phyloP scores from a whole-genome alignment of 2,113 vertebrate genomes.

The Regulus satrapa region DNA sequence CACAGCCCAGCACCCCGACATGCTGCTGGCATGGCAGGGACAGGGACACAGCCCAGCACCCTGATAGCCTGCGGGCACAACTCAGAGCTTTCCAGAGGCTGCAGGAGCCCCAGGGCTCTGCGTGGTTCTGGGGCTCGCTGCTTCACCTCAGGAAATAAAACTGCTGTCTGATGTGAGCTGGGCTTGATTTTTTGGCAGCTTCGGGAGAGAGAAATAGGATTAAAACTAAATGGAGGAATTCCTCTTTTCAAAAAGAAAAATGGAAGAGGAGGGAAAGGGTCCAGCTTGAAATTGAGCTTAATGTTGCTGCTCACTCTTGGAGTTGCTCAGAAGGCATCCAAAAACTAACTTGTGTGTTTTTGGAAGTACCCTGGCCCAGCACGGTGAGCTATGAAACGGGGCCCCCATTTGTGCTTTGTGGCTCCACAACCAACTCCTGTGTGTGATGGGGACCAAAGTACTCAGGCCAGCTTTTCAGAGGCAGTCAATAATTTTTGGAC shows the following conservation, averaged over 20 bases:
- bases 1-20: background rate
- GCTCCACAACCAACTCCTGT: background rate
- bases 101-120: background rate
- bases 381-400: rapidly evolving
- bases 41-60: background rate
- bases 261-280: background rate
- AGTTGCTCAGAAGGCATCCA: background rate
- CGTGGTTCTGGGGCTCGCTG: background rate
- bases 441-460: background rate
- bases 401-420: background rate
- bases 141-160: background rate
- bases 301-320: background rate
- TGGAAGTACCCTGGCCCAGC: background rate
- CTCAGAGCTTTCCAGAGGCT: background rate
- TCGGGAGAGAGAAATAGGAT: background rate
- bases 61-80: background rate
- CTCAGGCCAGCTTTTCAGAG: background rate
- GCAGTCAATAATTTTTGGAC: background rate
- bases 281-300: background rate
- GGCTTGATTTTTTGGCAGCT: slow-evolving; percentile 6
- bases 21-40: background rate
- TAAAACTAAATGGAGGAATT: slow-evolving; percentile 34
- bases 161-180: background rate
- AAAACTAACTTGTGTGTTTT: background rate
- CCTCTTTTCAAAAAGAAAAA: slow-evolving; percentile 13